A percentile compares a stretch with the other conserved stretches of the same genome.
Conservation (phyloP, 1,140 invertebrate genomes). For the Sarcophaga bullata region DNA sequence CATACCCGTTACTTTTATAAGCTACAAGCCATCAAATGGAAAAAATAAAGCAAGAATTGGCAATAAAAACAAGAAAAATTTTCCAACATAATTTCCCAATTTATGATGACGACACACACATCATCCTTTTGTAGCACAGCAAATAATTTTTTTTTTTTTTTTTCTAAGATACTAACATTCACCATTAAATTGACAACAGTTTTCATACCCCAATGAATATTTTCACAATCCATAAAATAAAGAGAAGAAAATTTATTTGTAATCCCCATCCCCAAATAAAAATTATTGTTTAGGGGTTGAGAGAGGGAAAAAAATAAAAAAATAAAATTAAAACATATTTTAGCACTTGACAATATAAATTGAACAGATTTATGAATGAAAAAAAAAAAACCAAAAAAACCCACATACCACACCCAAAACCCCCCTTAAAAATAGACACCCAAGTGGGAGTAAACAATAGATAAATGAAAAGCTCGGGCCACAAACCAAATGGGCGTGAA, state of each 20-base stretch:
- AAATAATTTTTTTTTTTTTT: neutral
- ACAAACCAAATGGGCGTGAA: no score
- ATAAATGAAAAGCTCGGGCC: no score
- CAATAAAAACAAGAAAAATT: neutral
- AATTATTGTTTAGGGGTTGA: slow-evolving; percentile 8
- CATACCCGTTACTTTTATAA: no score
- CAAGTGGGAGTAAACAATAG: no score
- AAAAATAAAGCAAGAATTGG: neutral
- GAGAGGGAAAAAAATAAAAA: neutral
- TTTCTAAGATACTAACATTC: neutral
- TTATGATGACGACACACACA: neutral
- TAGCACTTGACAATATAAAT: slow-evolving; percentile 22
- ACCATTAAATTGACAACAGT: slow-evolving; percentile 12
- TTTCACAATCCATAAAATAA: neutral
- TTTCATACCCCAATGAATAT: slow-evolving; percentile 15
- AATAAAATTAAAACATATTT: neutral
- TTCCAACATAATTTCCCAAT: slow-evolving; percentile 13
- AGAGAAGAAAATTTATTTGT: neutral
- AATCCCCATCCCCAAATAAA: neutral
- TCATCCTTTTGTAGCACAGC: neutral
- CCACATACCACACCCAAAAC: no score
- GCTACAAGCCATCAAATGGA: no score
- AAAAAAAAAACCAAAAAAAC: no score
- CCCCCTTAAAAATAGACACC: no score
- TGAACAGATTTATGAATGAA: slow-evolving; percentile 12